phyloP scores from a whole-genome alignment of 1,140 invertebrate genomes.

The Pectinophora gossypiella region DNA sequence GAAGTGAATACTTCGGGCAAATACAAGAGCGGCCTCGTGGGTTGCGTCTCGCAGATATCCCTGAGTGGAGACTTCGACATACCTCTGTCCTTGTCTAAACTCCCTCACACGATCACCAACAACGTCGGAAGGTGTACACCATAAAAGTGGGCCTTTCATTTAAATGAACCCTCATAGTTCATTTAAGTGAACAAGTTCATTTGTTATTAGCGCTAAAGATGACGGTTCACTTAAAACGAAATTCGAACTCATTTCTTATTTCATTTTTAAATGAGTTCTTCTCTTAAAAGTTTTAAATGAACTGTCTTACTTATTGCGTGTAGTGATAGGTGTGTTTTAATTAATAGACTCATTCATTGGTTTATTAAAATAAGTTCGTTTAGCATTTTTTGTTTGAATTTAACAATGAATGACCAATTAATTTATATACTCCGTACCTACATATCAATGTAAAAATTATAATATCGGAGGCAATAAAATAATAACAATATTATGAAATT shows the following conservation, averaged over 20 bases:
- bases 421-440: slow-evolving; percentile 41
- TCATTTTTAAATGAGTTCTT: no score
- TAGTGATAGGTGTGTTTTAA: slow-evolving; percentile 16
- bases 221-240: background rate
- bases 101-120: slow-evolving; percentile 69
- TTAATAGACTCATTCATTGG: slow-evolving; percentile 19
- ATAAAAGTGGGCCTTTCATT: slow-evolving; percentile 28
- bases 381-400: background rate
- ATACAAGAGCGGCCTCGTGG: slow-evolving; percentile 61
- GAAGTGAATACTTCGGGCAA: slow-evolving; percentile 65
- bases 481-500: slow-evolving; percentile 15
- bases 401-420: slow-evolving; percentile 23
- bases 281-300: slow-evolving; percentile 13
- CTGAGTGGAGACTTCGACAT: slow-evolving; percentile 71
- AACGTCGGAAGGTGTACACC: slow-evolving; percentile 69
- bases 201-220: slow-evolving; percentile 6
- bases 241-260: no score
- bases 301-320: slow-evolving; percentile 9
- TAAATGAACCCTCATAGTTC: slow-evolving; percentile 29
- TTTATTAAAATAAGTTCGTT: slow-evolving; percentile 14
- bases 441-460: slow-evolving; percentile 55
- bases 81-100: slow-evolving; percentile 60
- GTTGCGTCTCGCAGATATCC: slow-evolving; percentile 70
- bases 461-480: slow-evolving; percentile 52
- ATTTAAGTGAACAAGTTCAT: slow-evolving; percentile 35